Base-by-base conservation (phyloP, 2,888 invertebrate species). In the Ichneumon xanthorius region DNA sequence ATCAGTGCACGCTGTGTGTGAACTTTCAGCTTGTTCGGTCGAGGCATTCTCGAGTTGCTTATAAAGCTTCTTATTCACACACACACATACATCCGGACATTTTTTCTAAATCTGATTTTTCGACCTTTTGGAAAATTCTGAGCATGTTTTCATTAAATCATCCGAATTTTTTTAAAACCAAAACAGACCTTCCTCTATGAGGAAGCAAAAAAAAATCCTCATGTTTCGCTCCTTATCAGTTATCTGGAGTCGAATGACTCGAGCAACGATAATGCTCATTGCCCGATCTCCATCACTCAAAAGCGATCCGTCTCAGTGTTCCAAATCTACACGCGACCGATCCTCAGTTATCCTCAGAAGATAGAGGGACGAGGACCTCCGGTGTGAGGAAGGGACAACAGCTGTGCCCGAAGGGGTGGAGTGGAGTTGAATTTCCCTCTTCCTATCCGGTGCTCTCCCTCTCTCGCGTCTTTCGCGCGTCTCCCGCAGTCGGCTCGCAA, bases 371-470 rank as follows among this genome's bases (percentile, higher is more conserved):
- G 82, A 72, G 67, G 33, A 82, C 50, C 67, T 68, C 63, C 50
- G 70, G 55, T 65, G 71, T 58, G 78, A 65, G 55, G 73, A 82
- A 85, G 67, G 77, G 61, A 82, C 77, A 75, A 81, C 83, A 81
- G 85, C 79, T 84, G 84, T 72, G 82, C 79, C n/a, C 70, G 77
- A 87, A 85, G 77, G 84, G 83, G 81, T 84, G 80, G 86, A 86
- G 83, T 61, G 53, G 73, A 50, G 65, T 40, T 85, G 68, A 14
- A 82, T 82, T 80, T 82, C 72, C 76, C 82, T 82, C 76, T 76
- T 58, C 65, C 73, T 65, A 65, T 76, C 22, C 81, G 61, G 14
- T 33, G 61, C 71, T 65, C 33, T n/a, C 65, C 53, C 50, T n/a
- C 53, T 40, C 65, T 63, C 70, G 30, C 63, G 65, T 78, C 37